These are phyloP conservation scores for Cylas formicarius DNA, from an alignment of 1,140 invertebrate genomes.

Conservation along the genomic window DNA sequence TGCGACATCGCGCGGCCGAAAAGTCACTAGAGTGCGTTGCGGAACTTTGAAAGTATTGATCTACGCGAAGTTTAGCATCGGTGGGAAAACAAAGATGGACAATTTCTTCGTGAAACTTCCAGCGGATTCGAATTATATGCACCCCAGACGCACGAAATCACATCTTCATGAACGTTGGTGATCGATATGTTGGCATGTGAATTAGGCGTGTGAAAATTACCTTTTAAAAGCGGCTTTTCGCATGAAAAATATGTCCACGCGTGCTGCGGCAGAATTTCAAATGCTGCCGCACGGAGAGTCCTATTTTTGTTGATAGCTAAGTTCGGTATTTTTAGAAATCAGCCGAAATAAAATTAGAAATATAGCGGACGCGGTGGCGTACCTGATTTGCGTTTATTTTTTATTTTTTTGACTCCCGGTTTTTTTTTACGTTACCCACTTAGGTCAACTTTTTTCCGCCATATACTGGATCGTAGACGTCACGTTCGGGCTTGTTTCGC, in stretches of 20 bases:
- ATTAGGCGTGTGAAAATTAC: conserved; percentile 18
- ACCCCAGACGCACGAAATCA: no score
- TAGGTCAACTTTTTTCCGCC: no score
- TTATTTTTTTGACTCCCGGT: no score
- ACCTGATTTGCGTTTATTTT: no score
- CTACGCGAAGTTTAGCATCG: background rate
- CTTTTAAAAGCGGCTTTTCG: conserved; percentile 24
- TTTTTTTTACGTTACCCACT: no score
- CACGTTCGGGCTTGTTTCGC: no score
- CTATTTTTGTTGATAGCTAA: conserved; percentile 30
- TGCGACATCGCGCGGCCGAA: background rate
- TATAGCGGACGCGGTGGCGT: no score
- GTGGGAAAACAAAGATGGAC: background rate
- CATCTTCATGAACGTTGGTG: no score
- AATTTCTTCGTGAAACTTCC: background rate
- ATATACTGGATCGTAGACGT: no score
- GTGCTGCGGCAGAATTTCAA: conserved; percentile 32
- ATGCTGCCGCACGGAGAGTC: conserved; percentile 25
- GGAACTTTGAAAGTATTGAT: background rate
- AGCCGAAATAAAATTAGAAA: conserved; percentile 35
- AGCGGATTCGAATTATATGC: no score
- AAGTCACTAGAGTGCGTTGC: conserved; percentile 3
- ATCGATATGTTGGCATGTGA: no score
- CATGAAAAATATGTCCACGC: conserved; percentile 24
- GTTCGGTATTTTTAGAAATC: conserved; percentile 33